Conservation (phyloP, 2,113 vertebrate species). For the Cyanoliseus patagonus region DNA sequence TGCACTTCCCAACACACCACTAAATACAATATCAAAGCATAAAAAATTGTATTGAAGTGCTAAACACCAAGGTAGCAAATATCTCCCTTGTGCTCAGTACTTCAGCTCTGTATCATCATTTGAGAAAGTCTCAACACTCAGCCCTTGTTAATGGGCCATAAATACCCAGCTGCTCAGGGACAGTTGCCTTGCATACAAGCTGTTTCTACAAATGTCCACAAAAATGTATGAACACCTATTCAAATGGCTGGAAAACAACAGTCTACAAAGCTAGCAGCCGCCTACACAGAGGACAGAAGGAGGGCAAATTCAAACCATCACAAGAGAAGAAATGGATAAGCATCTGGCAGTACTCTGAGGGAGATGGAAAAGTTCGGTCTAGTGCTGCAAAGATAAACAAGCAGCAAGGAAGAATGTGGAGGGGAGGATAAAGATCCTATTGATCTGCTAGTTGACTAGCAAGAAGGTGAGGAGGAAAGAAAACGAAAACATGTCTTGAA, state of each 20-base stretch:
- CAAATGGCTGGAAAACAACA: background rate
- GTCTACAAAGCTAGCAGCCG: background rate
- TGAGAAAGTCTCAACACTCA: conserved; percentile 24
- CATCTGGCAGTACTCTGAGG: background rate
- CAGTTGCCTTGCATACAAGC: background rate
- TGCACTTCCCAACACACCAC: background rate
- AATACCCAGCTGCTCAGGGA: conserved; percentile 34
- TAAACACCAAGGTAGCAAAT: background rate
- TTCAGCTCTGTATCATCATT: background rate
- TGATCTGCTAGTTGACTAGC: background rate
- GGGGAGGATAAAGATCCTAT: background rate
- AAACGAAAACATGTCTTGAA: background rate
- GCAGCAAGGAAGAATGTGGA: background rate
- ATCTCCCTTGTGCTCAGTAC: background rate
- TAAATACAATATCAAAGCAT: background rate
- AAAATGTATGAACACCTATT: background rate
- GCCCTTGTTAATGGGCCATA: conserved; percentile 30
- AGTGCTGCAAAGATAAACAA: background rate
- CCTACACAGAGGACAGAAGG: background rate
- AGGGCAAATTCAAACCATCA: background rate
- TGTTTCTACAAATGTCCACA: background rate
- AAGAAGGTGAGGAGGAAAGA: background rate
- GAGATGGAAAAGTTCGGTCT: background rate
- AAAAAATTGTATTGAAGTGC: background rate
- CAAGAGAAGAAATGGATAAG: background rate